Evolutionary conservation across 2,888 invertebrate species (phyloP), one percentile per base, ranked within the genome.

Genomic region (Plagodis pulveraria): DNA sequence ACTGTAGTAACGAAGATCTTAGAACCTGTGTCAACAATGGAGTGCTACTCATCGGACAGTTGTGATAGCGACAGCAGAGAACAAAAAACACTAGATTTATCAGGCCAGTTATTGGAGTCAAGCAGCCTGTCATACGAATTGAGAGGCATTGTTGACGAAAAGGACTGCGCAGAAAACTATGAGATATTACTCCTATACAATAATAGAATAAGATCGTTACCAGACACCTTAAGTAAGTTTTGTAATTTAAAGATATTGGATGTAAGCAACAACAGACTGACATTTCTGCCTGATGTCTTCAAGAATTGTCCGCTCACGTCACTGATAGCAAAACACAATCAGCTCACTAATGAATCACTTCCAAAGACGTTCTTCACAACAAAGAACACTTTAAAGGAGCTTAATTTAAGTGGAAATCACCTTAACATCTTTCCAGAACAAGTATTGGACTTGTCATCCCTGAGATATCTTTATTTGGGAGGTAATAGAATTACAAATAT

Each of bases 391-490:
- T 89, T 99, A 33, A 95, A 96, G 76, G 98, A 98, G 80, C 86
- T 99, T n/a, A 99, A 99, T 91, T 92, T 99, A 40, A 98, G 98
- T 87, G 99, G 99, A 7, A 99, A 99, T 86, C 92, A 94, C 62
- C 88, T 99, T 54, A 95, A 94, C 35, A 92, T 94, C 50, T 96
- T 99, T 78, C 99, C 99, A 0, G 95, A 96, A 73, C 98, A 98
- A 89, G 91, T 99, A 55, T 93, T 98, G 65, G 96, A 98, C 66
- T 87, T 98, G 70, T 82, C 90, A 33, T 94, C 94, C 52, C 93
- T 99, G 47, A 96, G 95, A 83, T 97, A 96, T 82, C 94, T 99
- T 35, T 98, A 99, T 86, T 90, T 99, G 70, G 99, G 99, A 41
- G 97, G 96, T 40, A 99, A 99, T 89, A 94, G 94, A 68, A 96